Percentiles rank a stretch among this genome's conserved stretches.
These are phyloP conservation scores for Allobates femoralis DNA, from an alignment of 2,797 vertebrate genomes.

Conservation along the genomic window DNA sequence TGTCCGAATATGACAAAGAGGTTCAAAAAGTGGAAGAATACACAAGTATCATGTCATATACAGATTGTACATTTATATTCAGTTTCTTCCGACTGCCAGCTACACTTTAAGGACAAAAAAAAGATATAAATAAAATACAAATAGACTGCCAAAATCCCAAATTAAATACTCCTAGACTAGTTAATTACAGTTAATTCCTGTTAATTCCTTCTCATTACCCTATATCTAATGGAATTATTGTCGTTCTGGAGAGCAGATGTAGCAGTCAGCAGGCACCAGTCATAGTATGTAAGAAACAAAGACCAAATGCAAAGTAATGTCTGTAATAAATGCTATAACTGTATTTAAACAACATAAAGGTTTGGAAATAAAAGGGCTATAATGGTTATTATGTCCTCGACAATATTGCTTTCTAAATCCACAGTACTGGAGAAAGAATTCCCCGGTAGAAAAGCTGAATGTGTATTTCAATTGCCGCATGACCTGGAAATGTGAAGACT, in stretches of 20 bases:
- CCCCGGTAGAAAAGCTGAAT: not conserved
- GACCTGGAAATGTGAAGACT: not conserved
- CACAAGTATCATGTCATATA: too few relatives aligned
- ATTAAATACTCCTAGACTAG: not conserved
- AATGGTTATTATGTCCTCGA: constrained; percentile 14
- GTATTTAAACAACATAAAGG: constrained; percentile 15
- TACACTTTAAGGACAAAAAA: not conserved
- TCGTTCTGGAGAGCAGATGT: not conserved
- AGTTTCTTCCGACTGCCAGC: too few relatives aligned
- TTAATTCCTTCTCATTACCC: not conserved
- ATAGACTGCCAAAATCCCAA: not conserved
- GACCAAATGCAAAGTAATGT: not conserved
- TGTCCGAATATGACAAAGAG: too few relatives aligned
- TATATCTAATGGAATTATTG: not conserved
- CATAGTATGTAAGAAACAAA: not conserved
- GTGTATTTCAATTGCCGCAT: constrained; percentile 10
- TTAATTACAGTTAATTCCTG: not conserved
- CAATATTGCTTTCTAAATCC: constrained; percentile 3
- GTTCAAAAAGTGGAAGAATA: too few relatives aligned
- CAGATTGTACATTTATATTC: too few relatives aligned
- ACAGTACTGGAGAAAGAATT: not conserved
- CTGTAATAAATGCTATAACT: not conserved
- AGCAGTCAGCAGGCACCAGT: not conserved
- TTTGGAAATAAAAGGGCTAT: not conserved
- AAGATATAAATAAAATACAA: not conserved